Percentiles rank a stretch among this genome's conserved stretches.
These are phyloP conservation scores for Linnaemya tessellans DNA, from an alignment of 2,888 invertebrate species.

Conservation along the genomic window DNA sequence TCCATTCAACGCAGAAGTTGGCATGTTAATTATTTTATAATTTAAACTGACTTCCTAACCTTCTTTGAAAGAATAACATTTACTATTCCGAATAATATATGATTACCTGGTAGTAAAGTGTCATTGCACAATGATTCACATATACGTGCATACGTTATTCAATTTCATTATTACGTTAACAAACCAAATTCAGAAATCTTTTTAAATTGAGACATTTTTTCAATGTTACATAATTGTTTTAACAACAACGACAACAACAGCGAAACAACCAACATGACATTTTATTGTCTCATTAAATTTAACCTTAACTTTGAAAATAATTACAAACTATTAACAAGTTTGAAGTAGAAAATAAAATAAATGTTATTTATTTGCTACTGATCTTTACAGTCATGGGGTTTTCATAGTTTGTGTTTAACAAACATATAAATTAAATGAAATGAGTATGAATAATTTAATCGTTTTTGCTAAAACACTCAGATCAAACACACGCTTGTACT, in stretches of 20 bases:
- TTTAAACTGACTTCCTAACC: no score
- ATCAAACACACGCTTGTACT: neutral
- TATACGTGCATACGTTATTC: neutral
- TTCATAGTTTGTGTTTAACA: neutral
- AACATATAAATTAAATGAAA: neutral
- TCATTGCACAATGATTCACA: no score
- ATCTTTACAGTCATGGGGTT: no score
- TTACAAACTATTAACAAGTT: constrained; percentile 21
- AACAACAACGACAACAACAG: neutral
- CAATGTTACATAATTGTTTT: neutral
- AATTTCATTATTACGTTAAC: neutral
- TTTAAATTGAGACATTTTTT: neutral
- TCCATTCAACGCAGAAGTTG: no score
- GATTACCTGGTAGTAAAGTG: neutral
- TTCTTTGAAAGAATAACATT: neutral
- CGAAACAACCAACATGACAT: constrained; percentile 2
- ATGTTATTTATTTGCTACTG: neutral
- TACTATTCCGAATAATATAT: neutral
- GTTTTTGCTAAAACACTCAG: neutral
- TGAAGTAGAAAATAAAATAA: neutral
- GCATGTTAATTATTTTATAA: no score
- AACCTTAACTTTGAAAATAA: constrained; percentile 62
- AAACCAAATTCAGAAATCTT: neutral
- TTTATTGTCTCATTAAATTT: constrained; percentile 36
- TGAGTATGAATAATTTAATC: constrained; percentile 20